Conservation (phyloP, 2,888 invertebrate genomes). For the Microdon myrmicae region DNA sequence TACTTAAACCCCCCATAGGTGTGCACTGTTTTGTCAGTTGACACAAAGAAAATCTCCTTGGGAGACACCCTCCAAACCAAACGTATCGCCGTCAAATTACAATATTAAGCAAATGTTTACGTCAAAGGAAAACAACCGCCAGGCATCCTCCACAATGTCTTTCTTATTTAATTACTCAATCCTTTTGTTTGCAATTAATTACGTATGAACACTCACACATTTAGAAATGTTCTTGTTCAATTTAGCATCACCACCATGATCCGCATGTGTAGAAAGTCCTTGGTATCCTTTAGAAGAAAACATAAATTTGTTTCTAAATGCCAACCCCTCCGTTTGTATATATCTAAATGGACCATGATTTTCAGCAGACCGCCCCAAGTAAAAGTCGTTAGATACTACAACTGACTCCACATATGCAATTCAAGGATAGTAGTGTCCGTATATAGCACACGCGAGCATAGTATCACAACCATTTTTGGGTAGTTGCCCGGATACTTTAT, state of each 20-base stretch:
- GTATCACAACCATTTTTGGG: constrained; percentile 8
- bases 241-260: neutral
- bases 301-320: no score
- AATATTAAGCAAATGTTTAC: constrained; percentile 31
- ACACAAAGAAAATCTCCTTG: no score
- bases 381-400: constrained; percentile 1
- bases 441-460: constrained; percentile 19
- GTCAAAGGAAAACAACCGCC: constrained; percentile 16
- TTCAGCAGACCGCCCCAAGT: constrained; percentile 18
- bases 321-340: no score
- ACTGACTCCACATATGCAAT: constrained; percentile 14
- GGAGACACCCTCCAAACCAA: no score
- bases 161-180: constrained; percentile 51
- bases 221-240: neutral
- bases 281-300: no score
- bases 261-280: no score
- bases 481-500: constrained; percentile 5
- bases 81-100: no score
- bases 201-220: constrained; percentile 17
- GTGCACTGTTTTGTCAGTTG: no score
- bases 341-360: constrained; percentile 39
- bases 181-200: constrained; percentile 50
- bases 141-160: constrained; percentile 21
- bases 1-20: no score
- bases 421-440: constrained; percentile 23